phyloP scores from a whole-genome alignment of 1,140 invertebrate species.

The Akabosia matsudoensis region DNA sequence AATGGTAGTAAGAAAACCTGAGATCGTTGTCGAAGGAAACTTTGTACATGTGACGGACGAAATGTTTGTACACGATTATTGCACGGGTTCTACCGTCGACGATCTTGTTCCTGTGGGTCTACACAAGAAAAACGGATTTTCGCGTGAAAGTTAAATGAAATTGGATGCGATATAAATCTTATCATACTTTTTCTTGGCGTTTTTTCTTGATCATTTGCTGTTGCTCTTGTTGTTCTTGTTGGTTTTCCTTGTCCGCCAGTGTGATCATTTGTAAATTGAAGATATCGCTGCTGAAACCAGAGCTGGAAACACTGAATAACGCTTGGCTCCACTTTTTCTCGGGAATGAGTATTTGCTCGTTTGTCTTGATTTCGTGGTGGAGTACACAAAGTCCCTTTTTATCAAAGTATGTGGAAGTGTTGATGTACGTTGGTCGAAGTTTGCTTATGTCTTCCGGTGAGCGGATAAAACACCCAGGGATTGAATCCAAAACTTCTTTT shows the following conservation, averaged over 20 bases:
- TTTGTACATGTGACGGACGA: slow-evolving; percentile 1
- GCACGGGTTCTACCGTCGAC: not conserved
- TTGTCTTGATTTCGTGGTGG: not conserved
- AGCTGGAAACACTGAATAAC: too few relatives aligned
- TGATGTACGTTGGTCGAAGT: not conserved
- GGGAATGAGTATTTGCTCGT: not conserved
- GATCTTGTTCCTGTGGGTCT: not conserved
- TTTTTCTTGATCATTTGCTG: not conserved
- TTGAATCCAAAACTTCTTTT: not conserved
- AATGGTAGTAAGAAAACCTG: too few relatives aligned
- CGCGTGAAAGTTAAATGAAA: not conserved
- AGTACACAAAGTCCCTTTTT: not conserved
- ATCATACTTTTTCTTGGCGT: not conserved
- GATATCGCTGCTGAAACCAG: too few relatives aligned
- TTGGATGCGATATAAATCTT: slow-evolving; percentile 1
- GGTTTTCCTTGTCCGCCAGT: not conserved
- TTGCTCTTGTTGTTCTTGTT: not conserved
- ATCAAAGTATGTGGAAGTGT: not conserved
- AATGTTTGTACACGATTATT: not conserved
- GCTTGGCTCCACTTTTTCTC: not conserved
- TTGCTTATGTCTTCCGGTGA: not conserved
- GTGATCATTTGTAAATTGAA: too few relatives aligned
- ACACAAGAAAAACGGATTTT: too few relatives aligned
- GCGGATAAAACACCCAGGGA: not conserved
- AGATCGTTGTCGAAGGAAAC: not conserved